Conservation (phyloP, 2,888 invertebrate genomes). For the Troides helena region DNA sequence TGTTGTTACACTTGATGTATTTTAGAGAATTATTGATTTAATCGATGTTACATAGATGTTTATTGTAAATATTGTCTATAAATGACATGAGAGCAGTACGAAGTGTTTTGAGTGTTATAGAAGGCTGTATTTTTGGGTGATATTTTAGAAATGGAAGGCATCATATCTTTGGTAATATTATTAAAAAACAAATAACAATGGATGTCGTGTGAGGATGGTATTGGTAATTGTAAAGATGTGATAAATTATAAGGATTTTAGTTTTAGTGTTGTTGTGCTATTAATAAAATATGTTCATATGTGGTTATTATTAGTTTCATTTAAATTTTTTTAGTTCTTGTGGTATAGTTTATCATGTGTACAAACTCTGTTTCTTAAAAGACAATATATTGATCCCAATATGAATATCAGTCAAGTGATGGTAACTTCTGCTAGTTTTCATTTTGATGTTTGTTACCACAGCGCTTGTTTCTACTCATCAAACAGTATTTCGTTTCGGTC, state of each 20-base stretch:
- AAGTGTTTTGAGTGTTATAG: constrained; percentile 70
- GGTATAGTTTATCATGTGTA: too few relatives aligned
- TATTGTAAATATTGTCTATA: constrained; percentile 75
- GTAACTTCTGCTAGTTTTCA: background rate
- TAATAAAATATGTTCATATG: constrained; percentile 78
- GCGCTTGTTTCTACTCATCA: background rate
- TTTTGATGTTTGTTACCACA: background rate
- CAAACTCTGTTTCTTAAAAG: too few relatives aligned
- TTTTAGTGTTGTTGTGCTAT: constrained; percentile 79
- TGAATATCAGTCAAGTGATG: background rate
- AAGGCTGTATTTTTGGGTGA: constrained; percentile 80
- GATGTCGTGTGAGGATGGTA: constrained; percentile 44
- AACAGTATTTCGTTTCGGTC: background rate
- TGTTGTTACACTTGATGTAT: constrained; percentile 79
- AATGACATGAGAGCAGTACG: constrained; percentile 57
- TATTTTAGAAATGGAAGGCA: constrained; percentile 69
- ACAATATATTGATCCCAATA: background rate
- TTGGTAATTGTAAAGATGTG: constrained; percentile 68
- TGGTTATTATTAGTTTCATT: constrained; percentile 52
- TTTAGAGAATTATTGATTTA: constrained; percentile 78
- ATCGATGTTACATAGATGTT: constrained; percentile 80
- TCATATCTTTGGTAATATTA: constrained; percentile 74
- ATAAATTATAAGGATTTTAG: constrained; percentile 66
- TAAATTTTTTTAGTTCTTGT: background rate
- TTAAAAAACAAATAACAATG: constrained; percentile 46